These are phyloP conservation scores for Gymnosoma rotundatum DNA, from an alignment of 2,888 invertebrate genomes.

Conservation along the genomic window DNA sequence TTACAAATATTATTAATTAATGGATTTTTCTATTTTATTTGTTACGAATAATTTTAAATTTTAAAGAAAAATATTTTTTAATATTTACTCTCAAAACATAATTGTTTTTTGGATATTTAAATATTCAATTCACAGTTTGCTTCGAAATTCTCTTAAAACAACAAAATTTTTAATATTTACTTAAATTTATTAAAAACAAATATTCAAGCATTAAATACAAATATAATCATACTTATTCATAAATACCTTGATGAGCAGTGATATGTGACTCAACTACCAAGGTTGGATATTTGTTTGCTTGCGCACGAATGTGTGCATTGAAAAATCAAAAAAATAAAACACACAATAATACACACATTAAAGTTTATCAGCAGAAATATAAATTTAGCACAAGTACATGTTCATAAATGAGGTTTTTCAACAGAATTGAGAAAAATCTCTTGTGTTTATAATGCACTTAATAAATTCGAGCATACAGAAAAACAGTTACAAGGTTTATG, in stretches of 20 bases:
- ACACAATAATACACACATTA: neutral
- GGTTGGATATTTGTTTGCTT: constrained; percentile 46
- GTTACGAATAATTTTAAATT: too few relatives aligned
- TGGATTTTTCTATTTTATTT: too few relatives aligned
- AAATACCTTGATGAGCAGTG: constrained; percentile 55
- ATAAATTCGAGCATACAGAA: constrained; percentile 35
- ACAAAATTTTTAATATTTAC: neutral
- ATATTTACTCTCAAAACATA: neutral
- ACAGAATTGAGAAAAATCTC: constrained; percentile 57
- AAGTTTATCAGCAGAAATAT: constrained; percentile 31
- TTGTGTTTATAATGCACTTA: constrained; percentile 68
- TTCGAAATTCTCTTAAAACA: neutral
- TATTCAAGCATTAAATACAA: constrained; percentile 15
- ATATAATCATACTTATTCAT: constrained; percentile 37
- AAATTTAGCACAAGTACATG: constrained; percentile 67
- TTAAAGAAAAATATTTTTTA: too few relatives aligned
- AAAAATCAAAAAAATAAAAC: constrained; percentile 16
- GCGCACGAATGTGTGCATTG: neutral
- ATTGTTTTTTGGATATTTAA: neutral
- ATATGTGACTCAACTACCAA: constrained; percentile 55
- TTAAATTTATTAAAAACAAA: constrained; percentile 11
- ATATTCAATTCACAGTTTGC: neutral
- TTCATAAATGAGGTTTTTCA: constrained; percentile 63
- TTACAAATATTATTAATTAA: too few relatives aligned
- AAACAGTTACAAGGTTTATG: constrained; percentile 68